A percentile compares a stretch with the other conserved stretches of the same genome.
These are phyloP conservation scores for Halcyon smyrnensis DNA, from an alignment of 2,797 vertebrate genomes.

Conservation along the genomic window DNA sequence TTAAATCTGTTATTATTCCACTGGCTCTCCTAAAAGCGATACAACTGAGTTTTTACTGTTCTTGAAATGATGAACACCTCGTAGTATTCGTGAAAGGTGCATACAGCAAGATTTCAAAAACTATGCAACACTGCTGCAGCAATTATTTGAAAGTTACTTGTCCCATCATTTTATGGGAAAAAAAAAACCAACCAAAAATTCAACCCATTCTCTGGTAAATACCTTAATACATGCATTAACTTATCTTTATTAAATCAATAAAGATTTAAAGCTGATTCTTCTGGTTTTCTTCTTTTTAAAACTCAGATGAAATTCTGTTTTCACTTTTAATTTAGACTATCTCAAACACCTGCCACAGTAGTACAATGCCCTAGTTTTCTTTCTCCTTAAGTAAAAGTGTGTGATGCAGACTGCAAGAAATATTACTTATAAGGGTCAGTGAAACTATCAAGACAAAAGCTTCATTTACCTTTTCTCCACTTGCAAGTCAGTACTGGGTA, in stretches of 20 bases:
- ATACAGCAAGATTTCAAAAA: background rate
- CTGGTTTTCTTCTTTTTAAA: background rate
- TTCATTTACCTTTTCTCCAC: background rate
- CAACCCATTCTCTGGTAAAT: background rate
- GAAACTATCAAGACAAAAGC: background rate
- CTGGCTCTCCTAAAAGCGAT: background rate
- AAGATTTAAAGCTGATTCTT: background rate
- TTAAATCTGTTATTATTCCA: background rate
- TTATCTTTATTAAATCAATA: background rate
- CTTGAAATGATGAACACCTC: background rate
- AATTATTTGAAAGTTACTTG: background rate
- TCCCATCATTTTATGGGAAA: background rate
- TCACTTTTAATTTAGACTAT: background rate
- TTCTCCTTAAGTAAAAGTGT: background rate
- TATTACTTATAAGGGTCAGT: background rate
- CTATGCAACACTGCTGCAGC: background rate
- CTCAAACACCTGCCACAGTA: background rate
- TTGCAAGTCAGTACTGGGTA: background rate
- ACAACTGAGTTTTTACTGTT: background rate
- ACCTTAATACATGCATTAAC: background rate
- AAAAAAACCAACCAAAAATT: background rate
- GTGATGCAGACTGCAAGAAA: background rate
- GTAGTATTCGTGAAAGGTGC: background rate
- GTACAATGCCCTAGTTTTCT: background rate
- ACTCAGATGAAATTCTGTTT: background rate